Evolutionary conservation across 2,113 vertebrate genomes (phyloP).

Genomic region (Ctenodactylus gundi): DNA sequence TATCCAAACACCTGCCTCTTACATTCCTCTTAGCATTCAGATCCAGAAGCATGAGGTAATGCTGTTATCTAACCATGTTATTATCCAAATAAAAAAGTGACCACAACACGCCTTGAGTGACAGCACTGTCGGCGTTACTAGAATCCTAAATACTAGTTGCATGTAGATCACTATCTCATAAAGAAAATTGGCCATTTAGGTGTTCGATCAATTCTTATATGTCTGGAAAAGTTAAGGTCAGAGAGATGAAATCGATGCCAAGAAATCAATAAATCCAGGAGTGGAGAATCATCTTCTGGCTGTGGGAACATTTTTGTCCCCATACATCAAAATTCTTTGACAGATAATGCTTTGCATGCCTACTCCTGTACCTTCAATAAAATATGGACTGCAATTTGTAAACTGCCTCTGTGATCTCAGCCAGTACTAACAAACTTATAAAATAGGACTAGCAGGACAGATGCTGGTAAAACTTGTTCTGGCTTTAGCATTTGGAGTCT

Average conservation of each 20-base stretch:
- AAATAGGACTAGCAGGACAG: not conserved
- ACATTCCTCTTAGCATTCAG: not conserved
- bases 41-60: not conserved
- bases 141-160: not conserved
- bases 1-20: not conserved
- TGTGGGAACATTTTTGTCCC: not conserved
- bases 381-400: not conserved
- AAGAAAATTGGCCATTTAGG: not conserved
- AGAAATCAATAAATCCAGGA: not conserved
- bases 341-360: not conserved
- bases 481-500: not conserved
- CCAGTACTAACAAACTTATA: not conserved
- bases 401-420: not conserved
- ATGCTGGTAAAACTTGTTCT: not conserved
- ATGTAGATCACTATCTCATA: not conserved
- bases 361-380: not conserved
- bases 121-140: not conserved
- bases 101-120: not conserved
- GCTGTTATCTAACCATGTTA: not conserved
- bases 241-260: not conserved
- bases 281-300: not conserved
- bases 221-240: not conserved
- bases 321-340: not conserved
- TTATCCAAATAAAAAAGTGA: conserved; percentile 15
- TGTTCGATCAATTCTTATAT: not conserved